Percentiles rank a stretch among this genome's conserved stretches.
These are phyloP conservation scores for Mayetiola destructor DNA, from an alignment of 2,888 invertebrate species.

Conservation along the genomic window DNA sequence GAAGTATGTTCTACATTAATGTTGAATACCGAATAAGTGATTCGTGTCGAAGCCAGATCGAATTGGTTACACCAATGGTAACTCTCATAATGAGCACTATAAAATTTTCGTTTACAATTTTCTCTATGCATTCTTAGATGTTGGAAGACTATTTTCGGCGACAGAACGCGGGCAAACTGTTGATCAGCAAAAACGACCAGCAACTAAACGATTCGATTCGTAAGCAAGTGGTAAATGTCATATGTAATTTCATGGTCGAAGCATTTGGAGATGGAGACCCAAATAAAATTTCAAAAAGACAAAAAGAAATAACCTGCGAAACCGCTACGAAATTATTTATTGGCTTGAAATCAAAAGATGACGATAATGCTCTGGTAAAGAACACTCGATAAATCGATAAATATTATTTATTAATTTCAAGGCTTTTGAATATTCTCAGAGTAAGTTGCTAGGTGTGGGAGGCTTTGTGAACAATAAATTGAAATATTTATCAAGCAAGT, in stretches of 20 bases:
- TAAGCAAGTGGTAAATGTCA: background rate
- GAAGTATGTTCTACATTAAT: background rate
- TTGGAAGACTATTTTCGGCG: background rate
- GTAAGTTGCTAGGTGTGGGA: background rate
- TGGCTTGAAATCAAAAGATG: background rate
- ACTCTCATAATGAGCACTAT: background rate
- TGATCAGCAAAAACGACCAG: background rate
- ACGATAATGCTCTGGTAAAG: background rate
- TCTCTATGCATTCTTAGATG: background rate
- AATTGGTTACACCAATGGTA: background rate
- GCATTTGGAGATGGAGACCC: background rate
- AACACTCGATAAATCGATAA: too few relatives aligned
- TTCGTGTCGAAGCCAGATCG: background rate
- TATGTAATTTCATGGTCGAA: background rate
- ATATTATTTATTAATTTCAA: background rate
- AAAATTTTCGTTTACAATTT: background rate
- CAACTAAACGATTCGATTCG: background rate
- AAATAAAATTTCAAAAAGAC: background rate
- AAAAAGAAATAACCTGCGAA: background rate
- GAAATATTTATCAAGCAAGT: background rate
- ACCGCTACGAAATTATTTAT: background rate
- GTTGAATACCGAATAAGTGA: background rate
- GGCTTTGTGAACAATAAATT: background rate
- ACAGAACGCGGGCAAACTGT: background rate
- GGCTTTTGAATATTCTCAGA: background rate